Conservation (phyloP, 2,888 invertebrate genomes). For the Tubulanus polymorphus region DNA sequence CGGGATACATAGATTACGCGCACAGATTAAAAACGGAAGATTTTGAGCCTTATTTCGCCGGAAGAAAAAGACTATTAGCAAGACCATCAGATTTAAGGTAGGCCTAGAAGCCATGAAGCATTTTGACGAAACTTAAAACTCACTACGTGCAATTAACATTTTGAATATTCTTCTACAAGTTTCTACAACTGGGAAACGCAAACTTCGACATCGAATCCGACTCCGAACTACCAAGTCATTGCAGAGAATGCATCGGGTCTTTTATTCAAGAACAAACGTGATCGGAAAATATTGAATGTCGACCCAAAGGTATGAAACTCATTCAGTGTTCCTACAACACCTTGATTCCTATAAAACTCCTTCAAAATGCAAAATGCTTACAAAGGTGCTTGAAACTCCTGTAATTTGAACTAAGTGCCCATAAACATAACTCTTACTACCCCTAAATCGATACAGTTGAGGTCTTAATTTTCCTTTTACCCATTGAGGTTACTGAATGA, state of each 20-base stretch:
- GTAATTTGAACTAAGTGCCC: too few species aligned
- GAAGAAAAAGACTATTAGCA: constrained; percentile 65
- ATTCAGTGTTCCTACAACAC: constrained; percentile 2
- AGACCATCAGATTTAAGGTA: constrained; percentile 69
- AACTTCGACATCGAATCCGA: constrained; percentile 67
- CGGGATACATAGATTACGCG: constrained; percentile 79
- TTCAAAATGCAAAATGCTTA: background rate
- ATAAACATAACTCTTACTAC: too few species aligned
- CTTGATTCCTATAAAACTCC: background rate
- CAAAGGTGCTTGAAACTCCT: too few species aligned
- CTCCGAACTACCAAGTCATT: constrained; percentile 72
- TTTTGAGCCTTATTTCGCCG: constrained; percentile 71
- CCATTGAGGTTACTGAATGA: too few species aligned
- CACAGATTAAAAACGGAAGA: constrained; percentile 68
- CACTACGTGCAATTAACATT: background rate
- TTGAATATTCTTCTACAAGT: constrained; percentile 25
- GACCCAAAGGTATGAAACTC: constrained; percentile 59
- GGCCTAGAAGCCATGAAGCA: background rate
- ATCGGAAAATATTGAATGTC: constrained; percentile 71
- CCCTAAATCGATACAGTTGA: too few species aligned
- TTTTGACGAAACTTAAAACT: too few species aligned
- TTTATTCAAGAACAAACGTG: constrained; percentile 74
- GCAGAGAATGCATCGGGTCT: constrained; percentile 71
- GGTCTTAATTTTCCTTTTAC: too few species aligned
- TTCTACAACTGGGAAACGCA: constrained; percentile 73